Evolutionary conservation across 2,888 invertebrate genomes (phyloP).

Genomic region (Tubiluchus corallicola): DNA sequence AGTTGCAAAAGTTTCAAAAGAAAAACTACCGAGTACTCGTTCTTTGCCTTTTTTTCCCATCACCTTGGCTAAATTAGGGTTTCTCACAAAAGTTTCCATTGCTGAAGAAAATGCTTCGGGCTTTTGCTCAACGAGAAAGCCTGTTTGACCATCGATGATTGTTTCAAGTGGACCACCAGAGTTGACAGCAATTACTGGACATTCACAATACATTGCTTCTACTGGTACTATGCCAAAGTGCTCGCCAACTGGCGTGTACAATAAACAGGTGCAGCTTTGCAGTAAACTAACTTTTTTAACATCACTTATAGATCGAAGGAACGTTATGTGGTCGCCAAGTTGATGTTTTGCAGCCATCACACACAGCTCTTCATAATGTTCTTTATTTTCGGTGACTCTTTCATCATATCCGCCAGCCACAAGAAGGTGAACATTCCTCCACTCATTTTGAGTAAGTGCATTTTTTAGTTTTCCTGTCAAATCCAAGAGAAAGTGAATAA

Average conservation of each 20-base stretch:
- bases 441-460: conserved; percentile 10
- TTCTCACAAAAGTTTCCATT: conserved; percentile 47
- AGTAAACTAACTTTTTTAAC: conserved; percentile 60
- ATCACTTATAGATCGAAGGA: conserved; percentile 73
- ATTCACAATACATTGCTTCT: conserved; percentile 85
- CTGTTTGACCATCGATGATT: conserved; percentile 35
- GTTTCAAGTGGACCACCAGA: conserved; percentile 94
- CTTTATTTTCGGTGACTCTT: conserved; percentile 64
- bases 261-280: conserved; percentile 49
- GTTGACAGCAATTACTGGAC: conserved; percentile 84
- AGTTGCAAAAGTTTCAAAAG: conserved; percentile 55
- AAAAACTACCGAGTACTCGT: conserved; percentile 58
- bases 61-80: conserved; percentile 39
- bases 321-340: conserved; percentile 50
- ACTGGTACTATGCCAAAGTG: conserved; percentile 99
- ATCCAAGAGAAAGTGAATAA: too few relatives aligned
- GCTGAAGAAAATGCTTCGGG: conserved; percentile 49
- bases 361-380: conserved; percentile 56
- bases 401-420: conserved; percentile 93
- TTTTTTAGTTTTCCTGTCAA: too few relatives aligned
- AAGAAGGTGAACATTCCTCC: conserved; percentile 47
- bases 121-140: conserved; percentile 32
- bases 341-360: conserved; percentile 40
- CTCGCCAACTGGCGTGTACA: conserved; percentile 91
- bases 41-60: conserved; percentile 57